These are phyloP conservation scores for Hyalella azteca DNA, from an alignment of 2,888 invertebrate species.

Conservation along the genomic window DNA sequence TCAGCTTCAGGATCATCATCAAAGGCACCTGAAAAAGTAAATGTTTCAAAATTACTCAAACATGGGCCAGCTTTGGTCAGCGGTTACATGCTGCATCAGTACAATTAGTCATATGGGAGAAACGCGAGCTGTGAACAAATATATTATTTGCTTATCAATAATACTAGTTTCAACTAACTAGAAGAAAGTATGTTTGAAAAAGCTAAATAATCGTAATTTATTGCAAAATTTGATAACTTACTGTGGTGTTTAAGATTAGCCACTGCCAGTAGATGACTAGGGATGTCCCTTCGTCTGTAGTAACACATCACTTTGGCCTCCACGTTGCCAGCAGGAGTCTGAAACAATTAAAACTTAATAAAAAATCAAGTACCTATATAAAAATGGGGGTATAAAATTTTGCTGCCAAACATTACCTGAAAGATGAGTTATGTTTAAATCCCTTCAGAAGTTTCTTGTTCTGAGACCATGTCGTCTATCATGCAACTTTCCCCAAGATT, in stretches of 20 bases:
- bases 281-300: slow-evolving; percentile 96
- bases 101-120: not conserved
- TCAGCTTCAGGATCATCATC: slow-evolving; percentile 55
- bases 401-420: too few species aligned
- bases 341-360: slow-evolving; percentile 59
- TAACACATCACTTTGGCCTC: slow-evolving; percentile 99
- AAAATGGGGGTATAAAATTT: not conserved
- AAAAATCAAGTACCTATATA: not conserved
- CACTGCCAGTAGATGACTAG: slow-evolving; percentile 91
- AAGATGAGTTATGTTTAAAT: too few species aligned
- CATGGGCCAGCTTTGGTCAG: not conserved
- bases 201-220: not conserved
- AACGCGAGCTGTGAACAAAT: not conserved
- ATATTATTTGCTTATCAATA: not conserved
- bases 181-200: not conserved
- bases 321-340: slow-evolving; percentile 95
- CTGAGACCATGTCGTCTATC: too few species aligned
- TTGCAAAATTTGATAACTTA: slow-evolving; percentile 42
- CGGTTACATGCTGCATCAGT: not conserved
- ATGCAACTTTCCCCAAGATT: too few species aligned
- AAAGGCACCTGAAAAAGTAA: slow-evolving; percentile 54
- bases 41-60: not conserved
- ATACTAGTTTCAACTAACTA: not conserved
- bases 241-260: slow-evolving; percentile 94
- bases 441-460: too few species aligned